Percentiles rank a stretch among this genome's conserved stretches.
Conservation (phyloP, 1,140 invertebrate species). For the Cryptotermes secundus region DNA sequence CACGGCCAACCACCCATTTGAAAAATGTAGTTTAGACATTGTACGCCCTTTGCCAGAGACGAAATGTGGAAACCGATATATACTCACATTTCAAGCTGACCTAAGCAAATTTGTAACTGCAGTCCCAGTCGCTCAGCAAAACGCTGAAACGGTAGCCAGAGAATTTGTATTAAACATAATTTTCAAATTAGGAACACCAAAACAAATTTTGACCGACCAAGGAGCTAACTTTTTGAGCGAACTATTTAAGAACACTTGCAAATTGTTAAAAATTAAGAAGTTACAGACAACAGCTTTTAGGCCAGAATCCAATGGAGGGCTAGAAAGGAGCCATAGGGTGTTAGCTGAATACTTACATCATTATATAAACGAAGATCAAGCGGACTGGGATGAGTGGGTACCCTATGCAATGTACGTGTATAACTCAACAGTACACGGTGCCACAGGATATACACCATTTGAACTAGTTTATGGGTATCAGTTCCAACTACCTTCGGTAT, state of each 20-base stretch:
- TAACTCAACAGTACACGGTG: too few relatives aligned
- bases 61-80: constrained; percentile 33
- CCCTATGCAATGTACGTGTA: too few relatives aligned
- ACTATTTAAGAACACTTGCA: neutral
- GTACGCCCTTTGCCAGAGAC: constrained; percentile 34
- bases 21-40: constrained; percentile 32
- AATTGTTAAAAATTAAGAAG: neutral
- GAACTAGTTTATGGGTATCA: too few relatives aligned
- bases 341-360: too few relatives aligned
- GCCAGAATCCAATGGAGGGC: neutral
- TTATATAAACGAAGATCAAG: too few relatives aligned
- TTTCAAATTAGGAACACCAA: neutral
- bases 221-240: neutral
- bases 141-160: constrained; percentile 17
- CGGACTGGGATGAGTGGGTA: too few relatives aligned
- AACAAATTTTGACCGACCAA: neutral
- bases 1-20: constrained; percentile 10
- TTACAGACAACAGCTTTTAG: neutral
- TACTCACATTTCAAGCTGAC: constrained; percentile 34
- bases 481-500: too few relatives aligned
- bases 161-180: neutral
- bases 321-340: too few relatives aligned
- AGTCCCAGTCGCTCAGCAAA: constrained; percentile 25
- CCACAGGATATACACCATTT: too few relatives aligned
- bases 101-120: constrained; percentile 35